phyloP scores from a whole-genome alignment of 2,113 vertebrate species.

The Cyphomyrus plagiostoma region DNA sequence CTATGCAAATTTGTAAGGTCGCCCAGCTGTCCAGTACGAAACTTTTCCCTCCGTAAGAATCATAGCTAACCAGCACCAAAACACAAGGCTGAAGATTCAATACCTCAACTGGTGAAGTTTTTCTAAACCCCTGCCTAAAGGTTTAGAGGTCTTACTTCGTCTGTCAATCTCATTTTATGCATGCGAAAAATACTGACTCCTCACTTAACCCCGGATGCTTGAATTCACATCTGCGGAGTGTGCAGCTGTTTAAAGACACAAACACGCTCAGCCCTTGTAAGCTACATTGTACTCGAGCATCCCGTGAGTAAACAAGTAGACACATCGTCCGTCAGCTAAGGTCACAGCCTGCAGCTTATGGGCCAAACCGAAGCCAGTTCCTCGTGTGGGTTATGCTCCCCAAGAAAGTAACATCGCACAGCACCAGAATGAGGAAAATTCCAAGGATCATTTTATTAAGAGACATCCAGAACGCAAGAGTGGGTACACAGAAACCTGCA shows the following conservation, averaged over 20 bases:
- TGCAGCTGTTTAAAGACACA: neutral
- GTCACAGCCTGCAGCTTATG: neutral
- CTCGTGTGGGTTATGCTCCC: neutral
- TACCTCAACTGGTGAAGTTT: neutral
- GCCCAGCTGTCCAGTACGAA: neutral
- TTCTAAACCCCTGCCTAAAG: neutral
- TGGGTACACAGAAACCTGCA: conserved; percentile 65
- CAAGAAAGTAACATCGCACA: conserved; percentile 32
- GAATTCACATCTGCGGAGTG: neutral
- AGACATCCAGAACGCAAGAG: conserved; percentile 72
- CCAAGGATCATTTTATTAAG: conserved; percentile 71
- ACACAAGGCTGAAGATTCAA: neutral
- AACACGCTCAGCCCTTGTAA: neutral
- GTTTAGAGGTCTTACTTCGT: neutral
- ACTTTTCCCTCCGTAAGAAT: neutral
- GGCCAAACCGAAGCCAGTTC: neutral
- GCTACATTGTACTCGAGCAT: neutral
- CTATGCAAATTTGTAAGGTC: neutral
- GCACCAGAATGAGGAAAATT: conserved; percentile 66
- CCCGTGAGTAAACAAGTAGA: neutral
- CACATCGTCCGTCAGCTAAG: neutral
- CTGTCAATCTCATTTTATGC: neutral
- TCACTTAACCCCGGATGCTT: neutral
- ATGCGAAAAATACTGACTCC: neutral
- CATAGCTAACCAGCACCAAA: neutral